phyloP scores from a whole-genome alignment of 2,113 vertebrate genomes.

The Pseudopipra pipra region DNA sequence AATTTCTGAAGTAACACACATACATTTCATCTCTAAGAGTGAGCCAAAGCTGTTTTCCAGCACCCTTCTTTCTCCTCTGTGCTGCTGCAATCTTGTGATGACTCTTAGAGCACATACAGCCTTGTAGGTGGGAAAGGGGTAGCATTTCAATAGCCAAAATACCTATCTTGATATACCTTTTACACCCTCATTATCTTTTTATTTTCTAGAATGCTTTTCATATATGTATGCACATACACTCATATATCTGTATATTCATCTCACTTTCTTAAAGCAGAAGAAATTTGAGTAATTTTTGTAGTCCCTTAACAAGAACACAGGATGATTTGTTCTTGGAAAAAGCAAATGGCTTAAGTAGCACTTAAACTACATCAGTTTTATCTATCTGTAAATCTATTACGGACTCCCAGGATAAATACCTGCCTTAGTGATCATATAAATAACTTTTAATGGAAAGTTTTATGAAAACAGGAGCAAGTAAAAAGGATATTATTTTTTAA shows the following conservation, averaged over 20 bases:
- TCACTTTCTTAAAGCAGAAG: not conserved
- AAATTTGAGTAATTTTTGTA: not conserved
- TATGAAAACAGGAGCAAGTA: not conserved
- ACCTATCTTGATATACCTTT: not conserved
- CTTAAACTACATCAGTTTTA: not conserved
- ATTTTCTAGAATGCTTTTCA: not conserved
- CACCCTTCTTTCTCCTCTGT: not conserved
- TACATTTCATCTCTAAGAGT: not conserved
- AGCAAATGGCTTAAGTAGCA: not conserved
- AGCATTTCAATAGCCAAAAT: not conserved
- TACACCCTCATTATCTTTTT: not conserved
- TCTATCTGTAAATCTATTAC: not conserved
- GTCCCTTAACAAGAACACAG: not conserved
- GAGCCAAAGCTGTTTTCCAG: not conserved
- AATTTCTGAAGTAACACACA: not conserved
- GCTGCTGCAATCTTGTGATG: not conserved
- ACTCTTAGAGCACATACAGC: not conserved
- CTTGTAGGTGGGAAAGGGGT: not conserved
- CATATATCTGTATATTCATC: not conserved
- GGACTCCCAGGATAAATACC: not conserved
- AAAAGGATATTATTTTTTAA: not conserved
- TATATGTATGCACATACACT: too few relatives aligned
- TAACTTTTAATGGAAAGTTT: not conserved
- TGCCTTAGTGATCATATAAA: not conserved
- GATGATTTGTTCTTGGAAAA: not conserved